Base-by-base conservation (phyloP, 1,140 invertebrate species). In the Drosophila pandora region DNA sequence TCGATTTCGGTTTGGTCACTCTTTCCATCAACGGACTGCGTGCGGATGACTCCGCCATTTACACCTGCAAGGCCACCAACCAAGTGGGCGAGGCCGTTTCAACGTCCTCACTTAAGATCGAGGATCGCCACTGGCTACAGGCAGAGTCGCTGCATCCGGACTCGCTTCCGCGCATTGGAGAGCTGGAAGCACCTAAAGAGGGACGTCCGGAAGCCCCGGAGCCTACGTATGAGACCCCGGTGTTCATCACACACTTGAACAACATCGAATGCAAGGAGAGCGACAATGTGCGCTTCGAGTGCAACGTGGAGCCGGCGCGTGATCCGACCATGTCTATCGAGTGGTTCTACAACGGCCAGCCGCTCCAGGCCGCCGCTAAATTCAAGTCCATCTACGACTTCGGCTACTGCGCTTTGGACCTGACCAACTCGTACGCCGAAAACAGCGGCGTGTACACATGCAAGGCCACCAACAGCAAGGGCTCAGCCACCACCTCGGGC, bases 281-380 rank as follows among this genome's bases (percentile, higher is more conserved):
- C 52, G 97, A 98, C 63, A 96, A 96, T 64, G 96, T 96, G 72
- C 97, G 97, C 92, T 99, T 99, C 89, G 97, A 99, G 92, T 98
- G 97, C 91, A 96, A 96, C 75, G 97, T 99, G 4, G 96, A 98
- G 91, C 98, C 98, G 37, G 96, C 97, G 9, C 96, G 97, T 91
- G 98, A 99, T 93, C 97, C 98, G 2, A 98, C 97, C 9, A 95
- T 99, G 93, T 96, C 96, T 83, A 96, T 98, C 78, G 97, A 97
- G 92, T 98, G 97, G 96, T 97, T 96, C 92, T 94, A 96, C 53
- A 98, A 98, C 87, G 96, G 95, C 10, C 96, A 97, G 92, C 95
- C 95, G 6, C 91, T 98, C 57, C 95, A 95, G 67, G 94, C 94
- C 45, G 97, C 96, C 28, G 94, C 96, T 3, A 94, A 96, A 87